phyloP scores from a whole-genome alignment of 2,113 vertebrate genomes.

The Malaclemys terrapin region DNA sequence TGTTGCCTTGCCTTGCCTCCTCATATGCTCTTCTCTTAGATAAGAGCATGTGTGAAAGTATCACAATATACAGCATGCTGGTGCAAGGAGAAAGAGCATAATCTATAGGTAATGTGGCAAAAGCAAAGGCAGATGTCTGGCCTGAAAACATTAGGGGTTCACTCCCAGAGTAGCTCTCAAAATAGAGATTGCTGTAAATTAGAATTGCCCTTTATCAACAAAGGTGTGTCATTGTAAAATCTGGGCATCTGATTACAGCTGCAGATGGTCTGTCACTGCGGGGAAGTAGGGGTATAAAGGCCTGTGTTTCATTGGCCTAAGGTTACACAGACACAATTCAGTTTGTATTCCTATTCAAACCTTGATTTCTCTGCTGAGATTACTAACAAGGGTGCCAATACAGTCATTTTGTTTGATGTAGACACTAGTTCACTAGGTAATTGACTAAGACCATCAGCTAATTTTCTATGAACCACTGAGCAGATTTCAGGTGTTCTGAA shows the following conservation, averaged over 20 bases:
- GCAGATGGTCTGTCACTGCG: slow-evolving; percentile 60
- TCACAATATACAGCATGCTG: slow-evolving; percentile 14
- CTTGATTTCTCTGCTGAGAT: neutral
- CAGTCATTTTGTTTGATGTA: fast-evolving
- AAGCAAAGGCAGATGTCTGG: slow-evolving; percentile 57
- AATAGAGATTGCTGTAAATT: slow-evolving; percentile 65
- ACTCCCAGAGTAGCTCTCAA: slow-evolving; percentile 48
- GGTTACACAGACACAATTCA: slow-evolving; percentile 24
- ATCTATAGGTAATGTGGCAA: slow-evolving; percentile 46
- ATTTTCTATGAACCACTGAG: neutral
- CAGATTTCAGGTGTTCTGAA: neutral
- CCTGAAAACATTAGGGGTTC: slow-evolving; percentile 57
- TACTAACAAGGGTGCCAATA: neutral
- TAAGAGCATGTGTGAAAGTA: neutral
- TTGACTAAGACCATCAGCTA: neutral
- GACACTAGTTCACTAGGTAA: neutral
- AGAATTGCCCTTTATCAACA: slow-evolving; percentile 69
- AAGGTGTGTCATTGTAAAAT: slow-evolving; percentile 37
- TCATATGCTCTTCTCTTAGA: neutral
- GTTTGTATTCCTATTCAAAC: slow-evolving; percentile 40
- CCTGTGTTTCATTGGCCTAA: slow-evolving; percentile 53
- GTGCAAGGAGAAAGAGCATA: slow-evolving; percentile 55
- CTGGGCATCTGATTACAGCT: slow-evolving; percentile 48
- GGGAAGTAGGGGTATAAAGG: slow-evolving; percentile 61
- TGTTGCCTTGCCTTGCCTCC: neutral